phyloP scores from a whole-genome alignment of 64 coral and sea anemone species.

The Anthopleura sola region DNA sequence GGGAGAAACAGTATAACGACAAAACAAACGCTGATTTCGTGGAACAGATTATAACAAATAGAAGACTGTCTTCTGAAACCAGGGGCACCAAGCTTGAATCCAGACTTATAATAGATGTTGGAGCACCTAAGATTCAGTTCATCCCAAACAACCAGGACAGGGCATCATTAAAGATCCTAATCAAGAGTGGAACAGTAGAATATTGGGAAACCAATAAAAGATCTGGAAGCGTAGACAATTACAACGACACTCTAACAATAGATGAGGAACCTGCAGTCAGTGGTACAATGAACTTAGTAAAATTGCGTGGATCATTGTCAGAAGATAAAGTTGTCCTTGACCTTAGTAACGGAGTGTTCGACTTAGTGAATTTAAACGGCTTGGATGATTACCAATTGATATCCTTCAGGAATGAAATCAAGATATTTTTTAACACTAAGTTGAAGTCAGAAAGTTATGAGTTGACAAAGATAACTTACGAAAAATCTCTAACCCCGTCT shows the following conservation, averaged over 20 bases:
- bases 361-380: background rate
- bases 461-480: constrained; percentile 33
- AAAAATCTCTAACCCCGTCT: constrained; percentile 19
- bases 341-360: constrained; percentile 33
- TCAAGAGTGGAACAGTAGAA: constrained; percentile 7
- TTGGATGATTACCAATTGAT: background rate
- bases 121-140: constrained; percentile 27
- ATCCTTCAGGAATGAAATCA: constrained; percentile 19
- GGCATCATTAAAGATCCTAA: constrained; percentile 32
- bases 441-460: constrained; percentile 24
- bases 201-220: constrained; percentile 20
- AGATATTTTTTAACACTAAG: constrained; percentile 25
- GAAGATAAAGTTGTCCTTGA: constrained; percentile 40
- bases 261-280: background rate
- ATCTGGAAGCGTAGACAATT: background rate
- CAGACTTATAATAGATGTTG: constrained; percentile 25
- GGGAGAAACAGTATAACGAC: constrained; percentile 35
- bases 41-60: background rate
- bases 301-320: constrained; percentile 2
- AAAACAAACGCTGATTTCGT: constrained; percentile 35
- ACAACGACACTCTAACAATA: constrained; percentile 28
- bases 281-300: constrained; percentile 42
- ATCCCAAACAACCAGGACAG: constrained; percentile 42
- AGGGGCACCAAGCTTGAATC: constrained; percentile 9
- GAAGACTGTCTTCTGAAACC: background rate